Conservation (phyloP, 2,797 vertebrate genomes). For the Falco novaeseelandiae region DNA sequence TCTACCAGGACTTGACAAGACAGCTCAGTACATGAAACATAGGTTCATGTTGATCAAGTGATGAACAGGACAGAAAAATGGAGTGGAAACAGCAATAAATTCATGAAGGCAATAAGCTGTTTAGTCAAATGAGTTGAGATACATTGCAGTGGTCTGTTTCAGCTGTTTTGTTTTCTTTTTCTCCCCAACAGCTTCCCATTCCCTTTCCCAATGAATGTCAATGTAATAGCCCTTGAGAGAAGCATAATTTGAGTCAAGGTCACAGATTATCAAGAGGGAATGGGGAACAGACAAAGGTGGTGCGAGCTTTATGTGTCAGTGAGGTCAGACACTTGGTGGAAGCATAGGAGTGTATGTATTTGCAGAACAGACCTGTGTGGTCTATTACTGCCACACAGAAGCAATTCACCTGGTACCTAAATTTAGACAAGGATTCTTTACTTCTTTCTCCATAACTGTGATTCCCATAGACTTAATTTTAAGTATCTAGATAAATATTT, state of each 20-base stretch:
- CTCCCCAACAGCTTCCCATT: neutral
- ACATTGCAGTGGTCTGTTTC: neutral
- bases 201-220: neutral
- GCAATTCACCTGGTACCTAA: neutral
- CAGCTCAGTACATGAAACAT: neutral
- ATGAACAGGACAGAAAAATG: neutral
- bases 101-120: neutral
- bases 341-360: neutral
- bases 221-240: neutral
- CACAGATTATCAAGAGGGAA: neutral
- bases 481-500: neutral
- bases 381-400: neutral
- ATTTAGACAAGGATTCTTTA: neutral
- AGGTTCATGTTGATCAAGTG: neutral
- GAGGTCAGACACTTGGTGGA: neutral
- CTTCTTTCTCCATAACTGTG: neutral
- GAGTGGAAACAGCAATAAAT: neutral
- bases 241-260: neutral
- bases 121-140: neutral
- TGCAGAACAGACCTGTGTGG: neutral
- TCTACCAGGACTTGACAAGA: neutral
- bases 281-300: neutral
- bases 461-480: neutral
- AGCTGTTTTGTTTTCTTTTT: neutral
- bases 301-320: neutral